Evolutionary conservation across 2,888 invertebrate species (phyloP).

Genomic region (Dysmachus trigonus): DNA sequence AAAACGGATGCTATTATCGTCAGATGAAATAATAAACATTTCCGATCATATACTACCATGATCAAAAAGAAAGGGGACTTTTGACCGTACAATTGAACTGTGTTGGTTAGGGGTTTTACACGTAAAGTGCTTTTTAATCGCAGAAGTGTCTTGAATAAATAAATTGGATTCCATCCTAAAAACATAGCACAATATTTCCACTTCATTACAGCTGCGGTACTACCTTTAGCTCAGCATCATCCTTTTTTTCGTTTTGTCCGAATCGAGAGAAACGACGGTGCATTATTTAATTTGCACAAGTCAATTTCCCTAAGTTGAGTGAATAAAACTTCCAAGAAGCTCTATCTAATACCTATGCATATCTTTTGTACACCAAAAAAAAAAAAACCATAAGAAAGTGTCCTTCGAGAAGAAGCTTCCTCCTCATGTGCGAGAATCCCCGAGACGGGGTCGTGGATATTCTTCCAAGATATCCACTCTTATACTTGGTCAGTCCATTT

Average conservation of each 20-base stretch:
- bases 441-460: neutral
- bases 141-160: neutral
- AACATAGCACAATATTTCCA: neutral
- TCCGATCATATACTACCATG: no score
- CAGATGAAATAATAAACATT: no score
- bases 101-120: neutral
- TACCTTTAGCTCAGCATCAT: neutral
- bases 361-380: neutral
- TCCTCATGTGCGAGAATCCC: neutral
- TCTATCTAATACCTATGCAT: conserved; percentile 13
- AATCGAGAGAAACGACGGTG: neutral
- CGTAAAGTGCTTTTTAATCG: neutral
- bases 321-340: conserved; percentile 18
- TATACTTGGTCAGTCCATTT: conserved; percentile 40
- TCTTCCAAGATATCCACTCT: neutral
- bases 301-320: conserved; percentile 21
- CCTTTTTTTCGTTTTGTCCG: neutral
- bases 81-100: no score
- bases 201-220: neutral
- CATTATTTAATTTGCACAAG: conserved; percentile 33
- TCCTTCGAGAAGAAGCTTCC: neutral
- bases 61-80: no score
- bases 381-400: no score
- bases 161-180: neutral
- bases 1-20: no score